Evolutionary conservation across 2,113 vertebrate species (phyloP), one percentile per base, ranked within the genome.

Genomic region (Elgaria multicarinata): DNA sequence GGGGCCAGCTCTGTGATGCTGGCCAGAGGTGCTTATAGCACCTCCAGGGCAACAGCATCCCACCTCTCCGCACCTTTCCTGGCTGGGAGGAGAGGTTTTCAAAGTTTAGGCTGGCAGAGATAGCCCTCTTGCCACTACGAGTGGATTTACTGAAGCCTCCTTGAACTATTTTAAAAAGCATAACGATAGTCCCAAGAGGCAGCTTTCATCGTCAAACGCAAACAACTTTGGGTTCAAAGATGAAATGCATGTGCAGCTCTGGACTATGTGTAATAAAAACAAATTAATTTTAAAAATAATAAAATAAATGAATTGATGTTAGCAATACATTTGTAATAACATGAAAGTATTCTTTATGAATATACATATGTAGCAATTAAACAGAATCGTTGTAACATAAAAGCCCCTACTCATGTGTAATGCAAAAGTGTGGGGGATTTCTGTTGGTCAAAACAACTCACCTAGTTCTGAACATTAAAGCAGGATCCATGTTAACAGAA

Each of bases 401-500:
- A 53, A 53, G 50, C 50, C 50, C 50, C 50, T 53, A 53, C 50
- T 53, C 50, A 53, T 10, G 9, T 53, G 10, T 8, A 8, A 10
- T 6, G 50, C 50, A 53, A 10, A 53, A 53, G 50, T 53, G 50
- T 53, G 50, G 50, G 12, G 50, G 50, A 58, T 12, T 85, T 82
- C 86, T 79, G 28, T 12, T n/a, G 55, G 9, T 69, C 0, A 83
- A 88, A 13, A 86, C 39, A 46, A 83, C 96, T 79, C 93, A 99
- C 99, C 99, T 98, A 6, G 99, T 99, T 87, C 99, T 97, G 93
- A 99, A 99, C 99, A 99, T 99, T 69, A 99, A 97, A 42, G 99
- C 98, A 1, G 99, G 99, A 95, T 99, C 99, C 99, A 99, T 99
- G 95, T 99, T 99, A 53, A 99, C 98, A 0, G 99, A 99, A 0